These are phyloP conservation scores for Aviceda subcristata DNA, from an alignment of 2,113 vertebrate genomes.

Conservation along the genomic window DNA sequence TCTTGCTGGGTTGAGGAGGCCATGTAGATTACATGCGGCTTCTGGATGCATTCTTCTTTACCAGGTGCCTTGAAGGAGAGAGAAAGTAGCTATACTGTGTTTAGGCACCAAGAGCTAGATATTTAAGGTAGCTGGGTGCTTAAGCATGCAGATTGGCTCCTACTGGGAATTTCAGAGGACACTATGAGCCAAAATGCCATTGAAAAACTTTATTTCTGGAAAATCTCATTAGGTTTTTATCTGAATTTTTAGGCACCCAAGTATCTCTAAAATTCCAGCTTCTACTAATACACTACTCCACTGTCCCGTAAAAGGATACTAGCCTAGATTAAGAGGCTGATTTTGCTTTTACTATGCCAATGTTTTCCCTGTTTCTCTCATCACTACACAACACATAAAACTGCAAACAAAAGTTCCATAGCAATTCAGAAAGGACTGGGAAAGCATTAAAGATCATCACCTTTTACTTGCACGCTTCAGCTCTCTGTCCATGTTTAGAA, in stretches of 20 bases:
- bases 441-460: not conserved
- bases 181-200: not conserved
- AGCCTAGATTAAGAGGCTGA: not conserved
- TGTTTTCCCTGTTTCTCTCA: not conserved
- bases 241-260: not conserved
- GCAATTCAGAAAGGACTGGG: not conserved
- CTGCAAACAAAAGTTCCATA: not conserved
- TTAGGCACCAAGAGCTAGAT: not conserved
- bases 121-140: not conserved
- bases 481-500: not conserved
- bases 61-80: not conserved
- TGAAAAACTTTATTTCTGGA: not conserved
- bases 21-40: not conserved
- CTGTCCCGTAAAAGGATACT: not conserved
- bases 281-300: not conserved
- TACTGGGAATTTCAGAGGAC: not conserved
- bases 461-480: not conserved
- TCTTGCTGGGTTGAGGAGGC: not conserved
- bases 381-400: not conserved
- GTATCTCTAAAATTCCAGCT: not conserved
- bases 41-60: not conserved
- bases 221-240: not conserved
- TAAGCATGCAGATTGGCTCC: not conserved
- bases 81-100: not conserved
- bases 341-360: not conserved